Base-by-base conservation (phyloP, 1,140 invertebrate species). In the Dendrolimus kikuchii region DNA sequence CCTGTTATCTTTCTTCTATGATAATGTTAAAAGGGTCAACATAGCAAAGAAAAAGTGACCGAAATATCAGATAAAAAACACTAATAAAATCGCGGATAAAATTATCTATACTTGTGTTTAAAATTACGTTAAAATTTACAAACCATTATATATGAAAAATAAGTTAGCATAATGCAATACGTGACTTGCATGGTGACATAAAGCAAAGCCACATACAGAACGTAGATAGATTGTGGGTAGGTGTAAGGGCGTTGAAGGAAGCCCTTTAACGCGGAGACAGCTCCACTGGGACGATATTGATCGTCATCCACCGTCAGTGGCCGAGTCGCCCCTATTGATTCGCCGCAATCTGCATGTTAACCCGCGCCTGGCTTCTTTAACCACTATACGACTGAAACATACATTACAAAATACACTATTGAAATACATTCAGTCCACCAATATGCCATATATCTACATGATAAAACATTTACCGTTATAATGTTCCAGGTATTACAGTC, bases 291-390 rank as follows among this genome's bases (percentile, higher is more conserved):
- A 79, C 72, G 78, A 66, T 83, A 85, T 85, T 77, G 81, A 85
- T 85, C 80, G 81, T 85, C 80, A 83, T 85, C 78, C 81, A 73
- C 65, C 78, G 81, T 85, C 81, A 85, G 79, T 76, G 77, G 73
- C 73, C 81, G 77, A 79, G 77, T 72, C 79, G 73, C 78, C 64
- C 65, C 78, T 85, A 85, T 85, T 85, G 81, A 85, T 85, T 85
- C 78, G 74, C 77, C 80, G 81, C 81, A 85, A 85, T 83, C 79
- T 85, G 77, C 81, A 83, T 85, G 77, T 83, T 82, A 81, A 77
- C 81, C 68, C 76, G 69, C 68, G 72, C 68, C 68, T 71, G 75
- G 72, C 76, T 79, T 79, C 78, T 75, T 70, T 69, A 71, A 41
- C 42, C 41, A 51, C 69, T 71, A 62, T 66, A 68, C 59, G 23